A percentile compares a stretch with the other conserved stretches of the same genome.
Conservation (phyloP, 2,113 vertebrate species). For the Gallinago jamesoni region DNA sequence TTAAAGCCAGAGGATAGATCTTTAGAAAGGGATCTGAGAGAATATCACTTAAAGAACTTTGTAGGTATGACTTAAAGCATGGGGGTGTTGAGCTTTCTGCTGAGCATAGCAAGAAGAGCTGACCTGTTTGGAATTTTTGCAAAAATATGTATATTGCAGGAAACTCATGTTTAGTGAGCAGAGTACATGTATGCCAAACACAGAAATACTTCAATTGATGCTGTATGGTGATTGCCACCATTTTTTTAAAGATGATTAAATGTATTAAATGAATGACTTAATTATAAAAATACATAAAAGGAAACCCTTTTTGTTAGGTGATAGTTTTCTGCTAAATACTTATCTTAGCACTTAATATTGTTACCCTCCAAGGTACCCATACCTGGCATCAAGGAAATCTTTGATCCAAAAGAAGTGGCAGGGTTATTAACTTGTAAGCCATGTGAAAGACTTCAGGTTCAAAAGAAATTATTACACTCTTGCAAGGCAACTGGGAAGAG, state of each 20-base stretch:
- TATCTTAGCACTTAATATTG: not conserved
- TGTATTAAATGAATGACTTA: not conserved
- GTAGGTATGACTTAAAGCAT: not conserved
- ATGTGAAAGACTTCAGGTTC: not conserved
- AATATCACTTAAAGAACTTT: not conserved
- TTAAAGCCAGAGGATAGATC: not conserved
- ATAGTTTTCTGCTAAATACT: too few species aligned
- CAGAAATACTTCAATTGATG: not conserved
- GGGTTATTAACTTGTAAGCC: not conserved
- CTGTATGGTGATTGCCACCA: not conserved
- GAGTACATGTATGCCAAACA: not conserved
- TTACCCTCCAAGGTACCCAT: not conserved
- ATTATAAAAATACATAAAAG: not conserved
- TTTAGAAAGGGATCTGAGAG: not conserved
- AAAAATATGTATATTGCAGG: not conserved
- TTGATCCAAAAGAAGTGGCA: not conserved
- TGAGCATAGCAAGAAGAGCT: not conserved
- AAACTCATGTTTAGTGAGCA: not conserved
- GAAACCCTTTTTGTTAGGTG: not conserved
- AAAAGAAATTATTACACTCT: not conserved
- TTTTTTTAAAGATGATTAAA: not conserved
- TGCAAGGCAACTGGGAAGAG: not conserved
- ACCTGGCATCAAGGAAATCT: not conserved
- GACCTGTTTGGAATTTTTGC: not conserved
- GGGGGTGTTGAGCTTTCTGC: not conserved